Evolutionary conservation across 2,113 vertebrate genomes (phyloP).

Genomic region (Callithrix jacchus): DNA sequence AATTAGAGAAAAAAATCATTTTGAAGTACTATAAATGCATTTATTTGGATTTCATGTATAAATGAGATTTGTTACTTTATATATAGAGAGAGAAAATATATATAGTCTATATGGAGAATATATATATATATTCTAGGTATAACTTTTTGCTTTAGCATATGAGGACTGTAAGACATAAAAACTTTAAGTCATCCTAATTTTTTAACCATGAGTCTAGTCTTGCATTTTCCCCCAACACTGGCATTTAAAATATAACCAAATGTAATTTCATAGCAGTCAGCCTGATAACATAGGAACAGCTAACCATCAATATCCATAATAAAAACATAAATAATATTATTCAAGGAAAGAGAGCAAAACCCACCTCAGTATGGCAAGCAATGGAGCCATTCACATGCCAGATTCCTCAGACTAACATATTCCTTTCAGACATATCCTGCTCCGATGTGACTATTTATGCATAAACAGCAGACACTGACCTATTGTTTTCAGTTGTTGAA

Average conservation of each 20-base stretch:
- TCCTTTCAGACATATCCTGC: conserved; percentile 26
- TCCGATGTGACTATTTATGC: conserved; percentile 42
- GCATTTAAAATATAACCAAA: conserved; percentile 50
- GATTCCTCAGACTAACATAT: not conserved
- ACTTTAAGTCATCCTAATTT: conserved; percentile 43
- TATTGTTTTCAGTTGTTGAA: conserved; percentile 10
- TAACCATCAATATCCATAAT: not conserved
- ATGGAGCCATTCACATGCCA: not conserved
- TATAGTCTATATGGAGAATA: too few relatives aligned
- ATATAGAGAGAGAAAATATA: too few relatives aligned
- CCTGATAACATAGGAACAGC: not conserved
- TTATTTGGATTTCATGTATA: conserved; percentile 13
- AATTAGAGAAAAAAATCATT: conserved; percentile 1
- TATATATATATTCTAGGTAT: not conserved
- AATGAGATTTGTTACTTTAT: conserved; percentile 9
- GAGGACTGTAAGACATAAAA: conserved; percentile 41
- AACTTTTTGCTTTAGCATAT: conserved; percentile 40
- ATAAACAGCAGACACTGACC: conserved; percentile 51
- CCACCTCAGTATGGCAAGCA: not conserved
- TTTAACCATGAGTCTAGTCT: conserved; percentile 35
- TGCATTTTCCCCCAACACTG: not conserved
- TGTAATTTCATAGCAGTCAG: not conserved
- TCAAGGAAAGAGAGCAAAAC: conserved; percentile 20
- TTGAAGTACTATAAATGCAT: conserved; percentile 51
- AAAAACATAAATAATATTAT: not conserved